Base-by-base conservation (phyloP, 2,113 vertebrate species). In the Microcebus murinus region DNA sequence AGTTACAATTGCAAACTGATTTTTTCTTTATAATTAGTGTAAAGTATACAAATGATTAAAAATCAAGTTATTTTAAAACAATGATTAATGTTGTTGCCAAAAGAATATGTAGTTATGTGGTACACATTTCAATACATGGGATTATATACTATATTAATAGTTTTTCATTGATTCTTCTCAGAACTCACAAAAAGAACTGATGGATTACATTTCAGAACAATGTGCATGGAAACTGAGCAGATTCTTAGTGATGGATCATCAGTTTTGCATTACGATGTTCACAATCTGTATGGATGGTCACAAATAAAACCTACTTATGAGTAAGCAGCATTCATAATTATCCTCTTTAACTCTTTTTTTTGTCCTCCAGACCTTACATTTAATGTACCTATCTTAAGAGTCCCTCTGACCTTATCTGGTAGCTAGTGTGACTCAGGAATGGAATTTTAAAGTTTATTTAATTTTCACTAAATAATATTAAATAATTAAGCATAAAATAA, bases 201-300 rank as follows among this genome's bases (percentile, higher is more conserved):
- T 1, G 99, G 99, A 27, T 97, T 99, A 81, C 98, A 98, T 36
- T 99, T 99, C 67, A 99, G 99, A 98, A 99, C 99, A 1, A 67
- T 99, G 52, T 99, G 99, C 90, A 99, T 99, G 99, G 99, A 99
- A 98, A 99, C 99, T 3, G 96, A 99, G 87, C 99, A 99, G 50
- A 97, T 98, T 92, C 98, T 99, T 48, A 98, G 98, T 12, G 98
- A 99, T 80, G 99, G 99, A 34, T 99, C 97, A 27, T 89, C 79
- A 18, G 99, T 99, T 93, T 98, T 96, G 65, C 99, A 99, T 95
- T 99, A 99, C 1, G 98, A 99, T 45, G 99, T 99, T 25, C 99
- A 99, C 94, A 99, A 94, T 92, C 97, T 99, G 2, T 99, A 99
- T 9, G 99, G 99, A 85, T 99, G 99, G 99, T 99, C 99, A 34